A percentile compares a stretch with the other conserved stretches of the same genome.
phyloP scores from a whole-genome alignment of 2,797 vertebrate genomes.

The Enteromius paludinosus region DNA sequence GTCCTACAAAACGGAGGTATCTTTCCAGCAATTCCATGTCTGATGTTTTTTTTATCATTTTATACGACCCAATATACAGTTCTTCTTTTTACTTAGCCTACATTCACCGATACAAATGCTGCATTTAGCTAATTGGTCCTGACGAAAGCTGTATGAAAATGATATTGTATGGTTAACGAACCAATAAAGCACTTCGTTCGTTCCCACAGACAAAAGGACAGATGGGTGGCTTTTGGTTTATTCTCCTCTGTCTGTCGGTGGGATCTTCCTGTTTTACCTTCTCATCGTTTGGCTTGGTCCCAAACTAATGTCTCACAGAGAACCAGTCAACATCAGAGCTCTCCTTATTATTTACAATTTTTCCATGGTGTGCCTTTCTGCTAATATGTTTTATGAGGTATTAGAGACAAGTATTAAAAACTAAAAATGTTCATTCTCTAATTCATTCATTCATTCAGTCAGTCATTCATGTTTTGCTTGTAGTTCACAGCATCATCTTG shows the following conservation, averaged over 20 bases:
- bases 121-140: not conserved
- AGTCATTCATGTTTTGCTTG: not conserved
- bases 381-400: slow-evolving; percentile 68
- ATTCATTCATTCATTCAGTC: not conserved
- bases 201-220: slow-evolving; percentile 65
- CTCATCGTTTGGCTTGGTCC: slow-evolving; percentile 55
- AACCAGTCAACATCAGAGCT: slow-evolving; percentile 51
- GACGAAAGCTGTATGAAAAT: not conserved
- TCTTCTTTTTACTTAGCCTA: not conserved
- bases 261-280: slow-evolving; percentile 62
- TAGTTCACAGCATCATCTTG: slow-evolving; percentile 76
- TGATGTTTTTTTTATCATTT: not conserved
- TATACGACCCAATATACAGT: no score
- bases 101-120: not conserved
- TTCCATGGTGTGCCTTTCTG: slow-evolving; percentile 54
- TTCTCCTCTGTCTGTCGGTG: slow-evolving; percentile 54
- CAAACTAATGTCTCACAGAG: not conserved
- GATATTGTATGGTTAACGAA: no score
- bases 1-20: slow-evolving; percentile 70
- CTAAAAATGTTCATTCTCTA: not conserved
- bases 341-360: slow-evolving; percentile 52
- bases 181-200: not conserved
- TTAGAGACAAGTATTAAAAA: not conserved
- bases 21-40: not conserved
- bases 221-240: slow-evolving; percentile 58